Base-by-base conservation (phyloP, 2,797 vertebrate species). In the Phalloptychus januarius region DNA sequence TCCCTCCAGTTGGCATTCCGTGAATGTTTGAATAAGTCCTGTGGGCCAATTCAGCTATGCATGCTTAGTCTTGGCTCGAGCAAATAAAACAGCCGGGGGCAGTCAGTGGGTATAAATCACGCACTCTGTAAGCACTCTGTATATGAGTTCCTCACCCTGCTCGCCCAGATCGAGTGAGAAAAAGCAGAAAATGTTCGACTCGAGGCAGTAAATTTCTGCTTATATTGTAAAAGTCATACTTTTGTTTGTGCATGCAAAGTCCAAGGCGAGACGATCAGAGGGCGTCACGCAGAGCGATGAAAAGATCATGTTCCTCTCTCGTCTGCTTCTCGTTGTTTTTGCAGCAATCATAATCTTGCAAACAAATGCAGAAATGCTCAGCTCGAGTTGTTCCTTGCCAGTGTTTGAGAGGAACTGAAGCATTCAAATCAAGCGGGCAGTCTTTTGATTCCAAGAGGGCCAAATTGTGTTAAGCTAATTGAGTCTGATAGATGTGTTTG, bases 61-160 rank as follows among this genome's bases (percentile, higher is more conserved):
- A 93, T 94, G 94, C 92, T 93, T 86, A 88, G 86, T 90, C 91
- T 93, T 94, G 95, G 95, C 94, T 92, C 88, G 75, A 85, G 89
- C 84, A 78, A 82, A 93, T 86, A 92, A 83, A 94, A 94, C 95
- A 96, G 95, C 94, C 94, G 95, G 95, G 90, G 92, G 94, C 91
- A 95, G 94, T 95, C 94, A 94, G 87, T 92, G 86, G 90, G 89
- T 93, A 95, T 95, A 95, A 95, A 95, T 95, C 95, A 95, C 82
- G 83, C 88, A 85, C 90, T 84, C 67, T 85, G 86, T 91, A 88
- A 91, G 91, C 86, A 90, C 85, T 88, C 86, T 88, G 89, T 92
- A 85, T 85, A 46, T 85, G 87, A 90, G 88, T 80, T 77, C 90
- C 93, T 84, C 90, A 65, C 86, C 84, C 87, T 81, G 80, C 85